These are phyloP conservation scores for Sminthurinus aureus DNA, from an alignment of 2,888 invertebrate genomes.

Conservation along the genomic window DNA sequence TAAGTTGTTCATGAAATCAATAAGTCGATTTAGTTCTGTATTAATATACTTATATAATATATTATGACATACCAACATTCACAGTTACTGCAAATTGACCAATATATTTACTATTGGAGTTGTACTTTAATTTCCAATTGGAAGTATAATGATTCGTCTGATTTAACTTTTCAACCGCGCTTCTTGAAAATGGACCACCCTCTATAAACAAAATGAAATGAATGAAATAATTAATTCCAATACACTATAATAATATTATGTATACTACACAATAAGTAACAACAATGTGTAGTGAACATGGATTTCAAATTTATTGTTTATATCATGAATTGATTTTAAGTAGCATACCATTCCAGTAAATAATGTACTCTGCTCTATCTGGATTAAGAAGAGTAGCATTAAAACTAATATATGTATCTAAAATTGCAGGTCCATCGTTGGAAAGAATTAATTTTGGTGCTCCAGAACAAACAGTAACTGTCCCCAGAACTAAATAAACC, in stretches of 20 bases:
- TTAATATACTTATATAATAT: background rate
- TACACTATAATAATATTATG: too few relatives aligned
- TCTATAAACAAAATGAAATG: background rate
- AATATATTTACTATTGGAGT: conserved; percentile 25
- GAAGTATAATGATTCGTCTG: conserved; percentile 49
- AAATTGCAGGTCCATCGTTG: conserved; percentile 74
- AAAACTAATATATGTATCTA: conserved; percentile 76
- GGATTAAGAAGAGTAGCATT: conserved; percentile 68
- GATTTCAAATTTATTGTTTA: background rate
- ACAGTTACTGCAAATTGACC: conserved; percentile 50
- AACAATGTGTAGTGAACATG: background rate
- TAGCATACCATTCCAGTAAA: conserved; percentile 49
- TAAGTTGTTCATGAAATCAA: background rate
- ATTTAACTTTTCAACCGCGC: conserved; percentile 24
- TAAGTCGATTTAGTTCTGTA: background rate
- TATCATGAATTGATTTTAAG: background rate
- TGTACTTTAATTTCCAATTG: conserved; percentile 48
- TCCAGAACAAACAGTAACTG: background rate
- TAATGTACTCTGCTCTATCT: conserved; percentile 52
- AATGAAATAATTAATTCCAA: background rate
- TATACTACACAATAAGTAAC: background rate
- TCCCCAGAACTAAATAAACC: background rate
- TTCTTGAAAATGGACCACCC: background rate
- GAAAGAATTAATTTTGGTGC: conserved; percentile 65
- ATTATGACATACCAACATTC: conserved; percentile 38